Conservation (phyloP, 2,888 invertebrate species). For the Aporophyla nigra region DNA sequence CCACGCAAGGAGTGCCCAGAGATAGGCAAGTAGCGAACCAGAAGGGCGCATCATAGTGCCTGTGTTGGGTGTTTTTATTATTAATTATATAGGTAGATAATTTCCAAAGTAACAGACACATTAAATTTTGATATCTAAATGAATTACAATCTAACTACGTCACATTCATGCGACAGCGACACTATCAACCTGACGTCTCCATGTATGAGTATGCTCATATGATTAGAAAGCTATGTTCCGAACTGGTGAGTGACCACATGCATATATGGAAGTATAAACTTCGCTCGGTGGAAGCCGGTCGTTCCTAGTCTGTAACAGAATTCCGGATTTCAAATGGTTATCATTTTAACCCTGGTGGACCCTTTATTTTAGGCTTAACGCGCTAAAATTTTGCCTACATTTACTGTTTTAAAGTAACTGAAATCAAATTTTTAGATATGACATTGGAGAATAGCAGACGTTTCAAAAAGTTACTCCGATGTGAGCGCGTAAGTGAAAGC, state of each 20-base stretch:
- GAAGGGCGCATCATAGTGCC: too few species aligned
- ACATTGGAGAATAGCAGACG: not conserved
- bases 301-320: not conserved
- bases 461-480: not conserved
- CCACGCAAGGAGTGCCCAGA: too few species aligned
- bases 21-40: too few species aligned
- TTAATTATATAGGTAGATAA: too few species aligned
- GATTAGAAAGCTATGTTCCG: not conserved
- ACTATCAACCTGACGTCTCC: not conserved
- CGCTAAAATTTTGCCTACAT: not conserved
- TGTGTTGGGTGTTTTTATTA: too few species aligned
- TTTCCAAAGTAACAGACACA: not conserved
- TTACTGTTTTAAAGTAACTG: not conserved
- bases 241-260: not conserved
- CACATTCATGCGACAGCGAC: not conserved
- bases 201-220: not conserved
- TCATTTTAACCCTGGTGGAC: not conserved
- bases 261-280: not conserved
- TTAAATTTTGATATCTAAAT: not conserved
- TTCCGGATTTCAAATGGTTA: conserved; percentile 1
- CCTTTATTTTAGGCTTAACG: not conserved
- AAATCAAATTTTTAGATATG: not conserved
- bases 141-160: not conserved
- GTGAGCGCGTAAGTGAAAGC: not conserved
- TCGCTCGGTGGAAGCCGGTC: not conserved